A percentile compares a stretch with the other conserved stretches of the same genome.
Conservation (phyloP, 1,140 invertebrate species). For the Fopius arisanus region DNA sequence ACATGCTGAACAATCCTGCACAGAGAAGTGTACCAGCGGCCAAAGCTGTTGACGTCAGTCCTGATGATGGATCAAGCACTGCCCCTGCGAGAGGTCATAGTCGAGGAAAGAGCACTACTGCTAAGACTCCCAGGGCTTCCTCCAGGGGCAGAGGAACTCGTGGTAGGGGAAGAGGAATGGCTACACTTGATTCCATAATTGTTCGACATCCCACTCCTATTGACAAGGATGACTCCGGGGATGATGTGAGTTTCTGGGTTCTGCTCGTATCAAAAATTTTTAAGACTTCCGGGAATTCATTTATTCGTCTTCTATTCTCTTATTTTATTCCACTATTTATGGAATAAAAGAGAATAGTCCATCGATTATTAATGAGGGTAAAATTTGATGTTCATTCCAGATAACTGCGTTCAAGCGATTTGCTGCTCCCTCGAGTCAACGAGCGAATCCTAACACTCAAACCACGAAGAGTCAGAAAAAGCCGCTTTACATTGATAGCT, state of each 20-base stretch:
- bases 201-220: not conserved
- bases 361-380: no score
- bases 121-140: not conserved
- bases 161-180: not conserved
- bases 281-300: no score
- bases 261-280: not conserved
- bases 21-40: not conserved
- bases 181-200: not conserved
- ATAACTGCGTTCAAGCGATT: not conserved
- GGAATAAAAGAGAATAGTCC: no score
- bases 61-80: slow-evolving; percentile 10
- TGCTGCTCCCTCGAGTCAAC: not conserved
- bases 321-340: no score
- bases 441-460: not conserved
- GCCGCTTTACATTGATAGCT: not conserved
- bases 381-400: not conserved
- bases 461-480: not conserved
- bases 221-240: not conserved
- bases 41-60: not conserved
- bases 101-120: slow-evolving; percentile 14
- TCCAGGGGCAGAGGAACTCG: not conserved
- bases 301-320: no score
- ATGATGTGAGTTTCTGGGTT: not conserved
- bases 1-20: slow-evolving; percentile 16
- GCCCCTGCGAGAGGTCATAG: slow-evolving; percentile 29